Evolutionary conservation across 2,797 vertebrate species (phyloP), one percentile per base, ranked within the genome.

Genomic region (Psittacula echo): DNA sequence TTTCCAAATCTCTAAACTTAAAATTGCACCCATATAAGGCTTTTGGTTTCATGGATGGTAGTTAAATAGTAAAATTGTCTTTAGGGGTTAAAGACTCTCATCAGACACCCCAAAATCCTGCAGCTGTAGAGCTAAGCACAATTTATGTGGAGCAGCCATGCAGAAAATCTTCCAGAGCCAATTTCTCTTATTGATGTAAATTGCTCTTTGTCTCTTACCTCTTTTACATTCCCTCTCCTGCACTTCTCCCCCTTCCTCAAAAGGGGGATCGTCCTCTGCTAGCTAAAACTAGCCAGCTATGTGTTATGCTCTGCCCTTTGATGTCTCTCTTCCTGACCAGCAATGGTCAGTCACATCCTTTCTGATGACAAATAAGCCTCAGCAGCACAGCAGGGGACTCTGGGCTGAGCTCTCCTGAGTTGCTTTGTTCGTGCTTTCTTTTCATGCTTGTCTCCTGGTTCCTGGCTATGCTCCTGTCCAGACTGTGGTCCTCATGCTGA

Each of bases 111-210:
- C 51, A 73, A 60, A 94, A 89, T 71, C 68, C 54, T 64, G 17
- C 54, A 85, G 14, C 22, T 3, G 2, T 21, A 83, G 56, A 91
- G 27, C 72, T 91, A 65, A 95, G 72, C 56, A 89, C 77, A 77
- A 58, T 89, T 94, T 90, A 26, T 22, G n/a, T 32, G 61, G 48
- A 85, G 67, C 32, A 90, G 67, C 53, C 65, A 73, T 32, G 74
- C 67, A 96, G 30, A 93, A 95, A 93, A 87, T 62, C 77, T 89
- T 77, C 90, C 50, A 87, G 62, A 68, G 80, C 37, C 48, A 74
- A 62, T 83, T 85, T 81, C 48, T 79, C 66, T 68, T 82, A 56
- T 1, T 85, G 80, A 58, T 47, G 77, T 58, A 82, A 92, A 90
- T 22, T 74, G 39, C 0, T 5, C 87, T 90, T 93, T 93, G 64